Percentiles rank a stretch among this genome's conserved stretches.
phyloP scores from a whole-genome alignment of 92 coral and sea anemone species.

The Scolanthus callimorphus region DNA sequence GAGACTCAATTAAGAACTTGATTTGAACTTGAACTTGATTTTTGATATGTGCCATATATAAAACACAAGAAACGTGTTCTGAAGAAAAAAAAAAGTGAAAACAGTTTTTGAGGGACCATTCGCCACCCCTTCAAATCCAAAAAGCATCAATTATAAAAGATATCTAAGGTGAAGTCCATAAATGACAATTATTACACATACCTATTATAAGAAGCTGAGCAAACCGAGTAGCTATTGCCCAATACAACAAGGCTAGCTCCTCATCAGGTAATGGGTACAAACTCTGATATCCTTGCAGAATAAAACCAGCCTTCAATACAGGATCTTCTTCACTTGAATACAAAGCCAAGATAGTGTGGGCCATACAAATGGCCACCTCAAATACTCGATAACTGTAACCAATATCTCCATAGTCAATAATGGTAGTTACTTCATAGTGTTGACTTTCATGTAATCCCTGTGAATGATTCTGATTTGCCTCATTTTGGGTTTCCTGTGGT shows the following conservation, averaged over 20 bases:
- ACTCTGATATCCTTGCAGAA: neutral
- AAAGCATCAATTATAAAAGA: too few species aligned
- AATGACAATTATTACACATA: too few species aligned
- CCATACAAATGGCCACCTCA: constrained; percentile 67
- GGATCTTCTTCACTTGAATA: constrained; percentile 9
- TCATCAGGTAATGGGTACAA: neutral
- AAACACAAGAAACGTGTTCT: too few species aligned
- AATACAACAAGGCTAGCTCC: neutral
- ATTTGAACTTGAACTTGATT: too few species aligned
- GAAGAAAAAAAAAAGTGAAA: too few species aligned
- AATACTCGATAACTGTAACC: constrained; percentile 46
- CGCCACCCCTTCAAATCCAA: too few species aligned
- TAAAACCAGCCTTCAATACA: neutral
- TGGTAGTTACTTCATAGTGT: constrained; percentile 4
- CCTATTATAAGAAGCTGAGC: neutral
- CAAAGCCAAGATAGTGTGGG: constrained; percentile 26
- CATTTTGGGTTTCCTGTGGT: too few species aligned
- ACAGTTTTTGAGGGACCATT: too few species aligned
- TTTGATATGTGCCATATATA: too few species aligned
- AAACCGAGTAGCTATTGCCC: neutral
- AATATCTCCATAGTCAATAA: constrained; percentile 69
- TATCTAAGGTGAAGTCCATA: too few species aligned
- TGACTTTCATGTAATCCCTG: neutral
- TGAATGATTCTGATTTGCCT: neutral
- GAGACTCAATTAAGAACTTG: too few species aligned